Evolutionary conservation across 1,140 invertebrate genomes (phyloP).

Genomic region (Caenorhabditis brenneri): DNA sequence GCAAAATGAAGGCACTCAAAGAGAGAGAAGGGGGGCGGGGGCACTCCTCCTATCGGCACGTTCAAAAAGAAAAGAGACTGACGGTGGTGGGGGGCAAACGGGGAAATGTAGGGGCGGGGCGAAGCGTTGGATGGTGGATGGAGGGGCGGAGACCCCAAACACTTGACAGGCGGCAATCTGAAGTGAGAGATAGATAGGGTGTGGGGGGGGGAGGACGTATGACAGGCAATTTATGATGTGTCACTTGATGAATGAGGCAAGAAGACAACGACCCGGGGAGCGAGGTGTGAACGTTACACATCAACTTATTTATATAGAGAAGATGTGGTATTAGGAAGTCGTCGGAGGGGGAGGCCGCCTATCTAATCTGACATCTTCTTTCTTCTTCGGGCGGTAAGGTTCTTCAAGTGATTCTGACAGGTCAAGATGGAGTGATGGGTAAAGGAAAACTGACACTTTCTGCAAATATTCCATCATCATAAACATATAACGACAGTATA

Average conservation of each 20-base stretch:
- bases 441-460: constrained; percentile 35
- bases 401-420: not conserved
- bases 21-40: not conserved
- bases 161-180: constrained; percentile 9
- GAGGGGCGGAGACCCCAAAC: not conserved
- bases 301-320: constrained; percentile 15
- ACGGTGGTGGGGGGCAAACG: not conserved
- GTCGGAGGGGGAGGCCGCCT: not conserved
- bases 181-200: not conserved
- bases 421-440: constrained; percentile 41
- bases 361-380: not conserved
- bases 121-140: not conserved
- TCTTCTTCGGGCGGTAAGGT: not conserved
- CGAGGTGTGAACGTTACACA: constrained; percentile 30
- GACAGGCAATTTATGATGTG: constrained; percentile 40
- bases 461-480: not conserved
- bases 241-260: constrained; percentile 26
- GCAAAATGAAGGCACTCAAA: too few relatives aligned
- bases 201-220: not conserved
- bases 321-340: too few relatives aligned
- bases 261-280: not conserved
- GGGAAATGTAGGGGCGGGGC: not conserved
- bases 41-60: not conserved
- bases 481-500: not conserved
- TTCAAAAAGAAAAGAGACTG: constrained; percentile 28